Evolutionary conservation across 2,797 vertebrate species (phyloP).

Genomic region (Capromys pilorides): DNA sequence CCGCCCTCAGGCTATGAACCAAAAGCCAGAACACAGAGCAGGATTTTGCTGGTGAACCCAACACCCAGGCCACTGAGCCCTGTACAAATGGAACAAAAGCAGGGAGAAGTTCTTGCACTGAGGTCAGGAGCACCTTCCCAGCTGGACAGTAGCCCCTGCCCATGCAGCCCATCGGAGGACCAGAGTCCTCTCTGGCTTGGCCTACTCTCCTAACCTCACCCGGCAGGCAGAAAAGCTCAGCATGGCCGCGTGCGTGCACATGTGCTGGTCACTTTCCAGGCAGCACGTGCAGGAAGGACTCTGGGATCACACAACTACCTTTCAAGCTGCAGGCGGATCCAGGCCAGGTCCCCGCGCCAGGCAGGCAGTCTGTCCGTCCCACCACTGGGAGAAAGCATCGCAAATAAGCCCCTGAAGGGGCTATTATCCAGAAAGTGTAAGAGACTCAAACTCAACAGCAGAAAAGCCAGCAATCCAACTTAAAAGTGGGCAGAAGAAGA

Average conservation of each 20-base stretch:
- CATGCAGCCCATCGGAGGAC: not conserved
- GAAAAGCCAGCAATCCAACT: not conserved
- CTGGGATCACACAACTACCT: not conserved
- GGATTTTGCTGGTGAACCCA: not conserved
- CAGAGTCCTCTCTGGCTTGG: too few species aligned
- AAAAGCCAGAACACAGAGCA: not conserved
- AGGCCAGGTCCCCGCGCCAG: not conserved
- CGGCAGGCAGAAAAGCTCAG: not conserved
- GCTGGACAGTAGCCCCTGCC: not conserved
- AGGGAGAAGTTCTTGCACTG: not conserved
- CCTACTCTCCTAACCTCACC: not conserved
- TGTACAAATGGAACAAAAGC: not conserved
- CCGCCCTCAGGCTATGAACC: too few species aligned
- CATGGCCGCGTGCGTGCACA: too few species aligned
- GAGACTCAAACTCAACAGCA: not conserved
- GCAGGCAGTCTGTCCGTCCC: rapidly evolving
- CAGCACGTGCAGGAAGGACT: not conserved
- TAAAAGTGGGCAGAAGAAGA: not conserved
- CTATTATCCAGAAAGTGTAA: not conserved
- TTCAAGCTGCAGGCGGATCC: not conserved
- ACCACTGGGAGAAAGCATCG: not conserved
- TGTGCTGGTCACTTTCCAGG: not conserved
- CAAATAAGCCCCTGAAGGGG: not conserved
- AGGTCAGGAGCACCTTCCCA: not conserved
- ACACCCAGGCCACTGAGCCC: not conserved